A percentile compares a stretch with the other conserved stretches of the same genome.
Evolutionary conservation across 2,113 vertebrate genomes (phyloP).

Genomic region (Peromyscus maniculatus): DNA sequence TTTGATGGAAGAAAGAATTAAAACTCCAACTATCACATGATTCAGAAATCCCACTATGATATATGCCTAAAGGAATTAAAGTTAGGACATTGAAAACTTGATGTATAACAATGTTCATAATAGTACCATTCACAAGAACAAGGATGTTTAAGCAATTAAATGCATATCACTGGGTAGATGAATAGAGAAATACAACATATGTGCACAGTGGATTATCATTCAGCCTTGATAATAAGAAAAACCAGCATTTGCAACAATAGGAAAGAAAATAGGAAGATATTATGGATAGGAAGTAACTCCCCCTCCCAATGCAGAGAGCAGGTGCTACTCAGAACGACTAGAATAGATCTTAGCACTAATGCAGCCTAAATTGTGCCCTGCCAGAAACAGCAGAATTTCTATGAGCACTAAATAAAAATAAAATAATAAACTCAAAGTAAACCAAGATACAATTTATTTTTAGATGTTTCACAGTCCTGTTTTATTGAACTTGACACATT

Average conservation of each 20-base stretch:
- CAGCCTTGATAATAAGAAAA: neutral
- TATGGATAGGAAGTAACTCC: too few relatives aligned
- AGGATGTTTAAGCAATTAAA: neutral
- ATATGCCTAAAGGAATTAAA: neutral
- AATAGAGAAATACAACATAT: neutral
- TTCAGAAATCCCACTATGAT: neutral
- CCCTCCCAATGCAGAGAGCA: neutral
- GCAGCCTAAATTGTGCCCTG: neutral
- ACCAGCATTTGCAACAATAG: neutral
- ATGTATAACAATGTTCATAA: neutral
- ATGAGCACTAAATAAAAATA: constrained; percentile 78
- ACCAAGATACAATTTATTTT: constrained; percentile 74
- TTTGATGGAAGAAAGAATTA: neutral
- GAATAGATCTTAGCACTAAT: neutral
- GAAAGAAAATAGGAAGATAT: neutral
- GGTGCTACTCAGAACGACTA: neutral
- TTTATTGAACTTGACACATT: constrained; percentile 57
- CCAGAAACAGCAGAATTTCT: constrained; percentile 81
- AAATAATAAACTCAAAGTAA: constrained; percentile 34
- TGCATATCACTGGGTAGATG: neutral
- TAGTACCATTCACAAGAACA: neutral
- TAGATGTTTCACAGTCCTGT: constrained; percentile 82
- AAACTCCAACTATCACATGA: neutral
- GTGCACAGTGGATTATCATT: neutral
- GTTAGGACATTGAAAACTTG: neutral